Conservation (phyloP, 2,797 vertebrate species). For the Eulemur mongoz region DNA sequence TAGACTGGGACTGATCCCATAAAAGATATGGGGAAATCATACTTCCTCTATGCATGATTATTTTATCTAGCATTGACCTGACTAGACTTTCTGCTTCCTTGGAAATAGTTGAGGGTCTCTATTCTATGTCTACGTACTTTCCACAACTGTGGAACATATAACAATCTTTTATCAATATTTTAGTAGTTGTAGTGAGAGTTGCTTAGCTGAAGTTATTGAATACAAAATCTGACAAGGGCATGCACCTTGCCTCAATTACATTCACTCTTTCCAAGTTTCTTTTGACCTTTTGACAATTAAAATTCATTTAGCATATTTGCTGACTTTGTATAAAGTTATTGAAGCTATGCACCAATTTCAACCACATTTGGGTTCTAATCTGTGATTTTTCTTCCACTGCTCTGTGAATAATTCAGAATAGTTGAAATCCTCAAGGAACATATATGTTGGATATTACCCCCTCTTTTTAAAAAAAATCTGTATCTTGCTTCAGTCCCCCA, state of each 20-base stretch:
- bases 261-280: background rate
- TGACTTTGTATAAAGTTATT: conserved; percentile 17
- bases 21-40: conserved; percentile 1
- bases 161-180: conserved; percentile 30
- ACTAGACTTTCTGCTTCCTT: conserved; percentile 30
- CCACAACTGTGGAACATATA: background rate
- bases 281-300: conserved; percentile 21
- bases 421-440: background rate
- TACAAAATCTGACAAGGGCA: conserved; percentile 11
- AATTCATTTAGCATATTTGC: conserved; percentile 26
- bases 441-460: background rate
- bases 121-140: background rate
- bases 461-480: background rate
- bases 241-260: background rate
- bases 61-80: background rate
- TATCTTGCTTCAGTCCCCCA: background rate
- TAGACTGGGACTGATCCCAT: background rate
- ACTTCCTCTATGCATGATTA: background rate
- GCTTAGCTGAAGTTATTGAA: conserved; percentile 18
- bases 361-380: background rate
- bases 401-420: conserved; percentile 42
- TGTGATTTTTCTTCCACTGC: background rate
- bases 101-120: background rate
- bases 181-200: background rate
- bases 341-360: conserved; percentile 21